phyloP scores from a whole-genome alignment of 2,113 vertebrate genomes.

The Leptosomus discolor region DNA sequence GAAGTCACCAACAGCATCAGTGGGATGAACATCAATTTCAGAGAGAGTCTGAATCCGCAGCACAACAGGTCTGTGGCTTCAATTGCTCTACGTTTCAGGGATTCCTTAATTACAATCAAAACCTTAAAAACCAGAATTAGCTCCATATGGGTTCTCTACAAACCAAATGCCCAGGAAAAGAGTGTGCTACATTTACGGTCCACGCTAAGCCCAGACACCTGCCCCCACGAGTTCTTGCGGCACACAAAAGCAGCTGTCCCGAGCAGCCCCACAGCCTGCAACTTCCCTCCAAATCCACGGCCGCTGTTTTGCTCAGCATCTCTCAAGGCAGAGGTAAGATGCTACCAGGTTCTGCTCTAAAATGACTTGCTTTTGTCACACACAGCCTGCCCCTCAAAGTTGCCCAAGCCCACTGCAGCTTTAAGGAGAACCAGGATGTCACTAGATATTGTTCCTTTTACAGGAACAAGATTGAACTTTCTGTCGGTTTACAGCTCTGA shows the following conservation, averaged over 20 bases:
- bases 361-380: accelerated
- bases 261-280: background rate
- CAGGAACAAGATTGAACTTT: background rate
- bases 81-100: background rate
- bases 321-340: background rate
- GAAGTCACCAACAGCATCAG: background rate
- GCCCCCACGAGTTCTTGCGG: background rate
- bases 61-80: background rate
- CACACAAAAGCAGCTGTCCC: background rate
- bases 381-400: background rate
- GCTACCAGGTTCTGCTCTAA: background rate
- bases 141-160: background rate
- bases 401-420: background rate
- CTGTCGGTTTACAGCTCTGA: background rate
- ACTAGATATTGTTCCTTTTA: accelerated
- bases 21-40: background rate
- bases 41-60: background rate
- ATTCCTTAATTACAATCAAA: background rate
- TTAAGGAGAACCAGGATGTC: background rate
- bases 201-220: background rate
- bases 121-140: background rate
- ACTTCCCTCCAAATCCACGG: background rate
- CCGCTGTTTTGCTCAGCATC: background rate
- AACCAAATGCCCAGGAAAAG: background rate
- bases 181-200: background rate